These are phyloP conservation scores for Myioborus miniatus DNA, from an alignment of 2,797 vertebrate genomes.

Conservation along the genomic window DNA sequence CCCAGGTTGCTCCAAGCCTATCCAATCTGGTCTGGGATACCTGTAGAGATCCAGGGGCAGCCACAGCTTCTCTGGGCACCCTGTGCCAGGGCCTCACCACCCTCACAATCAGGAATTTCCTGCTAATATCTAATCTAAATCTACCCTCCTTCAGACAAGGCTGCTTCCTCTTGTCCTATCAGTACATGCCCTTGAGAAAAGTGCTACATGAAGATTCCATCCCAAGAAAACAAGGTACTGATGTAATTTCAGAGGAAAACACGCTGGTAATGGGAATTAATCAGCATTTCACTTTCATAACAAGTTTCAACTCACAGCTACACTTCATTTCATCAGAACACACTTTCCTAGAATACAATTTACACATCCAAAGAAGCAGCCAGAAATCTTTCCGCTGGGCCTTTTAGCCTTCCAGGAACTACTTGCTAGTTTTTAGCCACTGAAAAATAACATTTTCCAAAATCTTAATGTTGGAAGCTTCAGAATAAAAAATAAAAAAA, in stretches of 20 bases:
- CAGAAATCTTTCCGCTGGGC: background rate
- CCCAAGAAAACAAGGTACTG: background rate
- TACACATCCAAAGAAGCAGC: background rate
- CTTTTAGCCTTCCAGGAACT: background rate
- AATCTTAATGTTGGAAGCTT: background rate
- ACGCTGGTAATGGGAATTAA: background rate
- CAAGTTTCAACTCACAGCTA: background rate
- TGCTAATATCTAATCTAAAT: background rate
- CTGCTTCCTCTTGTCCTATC: background rate
- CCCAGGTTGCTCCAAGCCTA: rapidly evolving
- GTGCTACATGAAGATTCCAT: background rate
- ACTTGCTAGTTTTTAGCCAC: background rate
- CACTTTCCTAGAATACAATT: background rate
- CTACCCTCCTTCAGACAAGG: background rate
- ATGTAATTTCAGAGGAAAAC: background rate
- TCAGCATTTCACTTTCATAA: background rate
- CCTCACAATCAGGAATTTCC: background rate
- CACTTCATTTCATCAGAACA: background rate
- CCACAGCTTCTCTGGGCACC: background rate
- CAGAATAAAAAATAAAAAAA: background rate
- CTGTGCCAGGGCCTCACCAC: background rate
- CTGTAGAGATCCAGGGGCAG: background rate
- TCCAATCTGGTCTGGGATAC: rapidly evolving
- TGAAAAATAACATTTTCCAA: background rate
- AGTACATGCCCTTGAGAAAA: background rate